Base-by-base conservation (phyloP, 1,140 invertebrate genomes). In the Panagrolaimus sp. region DNA sequence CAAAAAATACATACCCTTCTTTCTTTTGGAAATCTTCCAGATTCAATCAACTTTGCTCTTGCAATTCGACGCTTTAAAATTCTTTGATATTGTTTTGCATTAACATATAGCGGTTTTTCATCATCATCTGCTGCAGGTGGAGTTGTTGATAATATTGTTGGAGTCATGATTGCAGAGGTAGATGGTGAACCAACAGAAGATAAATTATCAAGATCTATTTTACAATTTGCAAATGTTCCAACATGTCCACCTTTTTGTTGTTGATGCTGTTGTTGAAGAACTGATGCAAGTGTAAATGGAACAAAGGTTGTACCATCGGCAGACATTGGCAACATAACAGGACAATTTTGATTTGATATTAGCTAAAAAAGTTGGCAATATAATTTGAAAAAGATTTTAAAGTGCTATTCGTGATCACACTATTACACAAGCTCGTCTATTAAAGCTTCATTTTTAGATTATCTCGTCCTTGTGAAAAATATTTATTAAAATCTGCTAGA, bases 11-110 rank as follows among this genome's bases (percentile, higher is more conserved):
- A 7, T 38, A 38, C 31, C 31, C 91, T 90, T 85, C 95, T 87
- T 83, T 94, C 91, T 85, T 97, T 97, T 25, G 94, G 92, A 84
- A 98, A 96, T 84, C 93, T 91, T 31, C 93, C 93, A 80, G 90
- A 89, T 8, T 91, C 91, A 84, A 94, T 92, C 51, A 96, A 85
- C 83, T 92, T 92, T 0, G 92, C 92, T 57, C 93, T 85, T 0
- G 92, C 93, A 78, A 92, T 91, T 65, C 93, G 85, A 71, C 93
- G 85, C 82, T 93, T 93, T 8, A 96, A 85, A 79, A 96, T 96
- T 44, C 76, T 87, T 79, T 92, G 91, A 84, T 96, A 96, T 82
- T 98, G 96, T 82, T 95, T 94, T n/a, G 93, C 93, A 87, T 98
- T 98, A 0, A 98, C 96, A 85, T 97, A 98, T 5, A 98, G 84